A percentile compares a stretch with the other conserved stretches of the same genome.
Conservation (phyloP, 2,113 vertebrate genomes). For the Apaloderma vittatum region DNA sequence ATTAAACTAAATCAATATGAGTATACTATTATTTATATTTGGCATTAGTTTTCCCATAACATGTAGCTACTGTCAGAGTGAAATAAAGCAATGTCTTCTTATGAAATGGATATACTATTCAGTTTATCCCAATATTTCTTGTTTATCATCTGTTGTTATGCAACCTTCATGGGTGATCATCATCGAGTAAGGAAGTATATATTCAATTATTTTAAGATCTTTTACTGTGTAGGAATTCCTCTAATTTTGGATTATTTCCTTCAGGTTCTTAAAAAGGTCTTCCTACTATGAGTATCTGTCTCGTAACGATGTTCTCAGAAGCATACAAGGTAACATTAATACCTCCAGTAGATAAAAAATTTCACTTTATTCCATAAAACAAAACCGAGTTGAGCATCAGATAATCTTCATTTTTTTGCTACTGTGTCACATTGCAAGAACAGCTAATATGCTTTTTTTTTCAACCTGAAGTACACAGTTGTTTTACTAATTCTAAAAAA, state of each 20-base stretch:
- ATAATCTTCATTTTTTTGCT: background rate
- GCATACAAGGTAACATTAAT: accelerated
- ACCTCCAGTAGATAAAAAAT: background rate
- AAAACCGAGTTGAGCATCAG: background rate
- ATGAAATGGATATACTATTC: background rate
- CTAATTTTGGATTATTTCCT: background rate
- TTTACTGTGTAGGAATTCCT: background rate
- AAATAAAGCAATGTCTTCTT: background rate
- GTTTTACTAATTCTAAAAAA: background rate
- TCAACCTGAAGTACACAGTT: background rate
- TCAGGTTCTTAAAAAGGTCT: background rate
- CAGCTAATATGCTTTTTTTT: background rate
- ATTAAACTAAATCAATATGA: constrained; percentile 9
- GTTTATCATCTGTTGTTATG: background rate
- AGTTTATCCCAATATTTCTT: background rate
- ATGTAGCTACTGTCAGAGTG: background rate
- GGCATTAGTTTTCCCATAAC: background rate
- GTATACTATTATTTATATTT: background rate
- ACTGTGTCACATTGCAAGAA: background rate
- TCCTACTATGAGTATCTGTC: background rate
- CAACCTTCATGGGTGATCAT: background rate
- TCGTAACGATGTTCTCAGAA: background rate
- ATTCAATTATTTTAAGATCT: background rate
- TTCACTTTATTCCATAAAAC: background rate
- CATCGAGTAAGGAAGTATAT: background rate